phyloP scores from a whole-genome alignment of 2,113 vertebrate genomes.

The Vanacampus margaritifer region DNA sequence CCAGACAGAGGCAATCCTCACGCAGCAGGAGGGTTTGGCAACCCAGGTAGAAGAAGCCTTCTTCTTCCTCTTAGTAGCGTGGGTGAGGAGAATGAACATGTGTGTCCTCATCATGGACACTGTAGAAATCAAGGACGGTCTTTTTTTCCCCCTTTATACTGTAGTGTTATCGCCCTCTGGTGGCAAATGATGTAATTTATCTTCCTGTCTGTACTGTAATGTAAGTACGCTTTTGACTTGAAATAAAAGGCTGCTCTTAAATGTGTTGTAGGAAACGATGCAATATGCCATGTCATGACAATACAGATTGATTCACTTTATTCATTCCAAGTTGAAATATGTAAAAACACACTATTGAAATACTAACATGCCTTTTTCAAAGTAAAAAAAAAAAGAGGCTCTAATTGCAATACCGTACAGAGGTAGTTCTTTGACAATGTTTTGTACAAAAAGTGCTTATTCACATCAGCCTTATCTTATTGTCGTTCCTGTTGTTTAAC shows the following conservation, averaged over 20 bases:
- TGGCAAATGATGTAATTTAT: slow-evolving; percentile 23
- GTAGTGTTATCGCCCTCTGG: slow-evolving; percentile 38
- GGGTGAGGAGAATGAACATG: not conserved
- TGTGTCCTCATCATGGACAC: not conserved
- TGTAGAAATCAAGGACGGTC: not conserved
- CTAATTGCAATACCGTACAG: not conserved
- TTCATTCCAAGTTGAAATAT: not conserved
- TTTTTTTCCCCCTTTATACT: not conserved
- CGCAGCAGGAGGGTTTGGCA: slow-evolving; percentile 61
- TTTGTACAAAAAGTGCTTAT: not conserved
- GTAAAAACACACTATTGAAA: not conserved
- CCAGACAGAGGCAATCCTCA: slow-evolving; percentile 76
- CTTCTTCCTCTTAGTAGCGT: not conserved
- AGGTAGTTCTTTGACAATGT: not conserved
- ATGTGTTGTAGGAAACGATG: not conserved
- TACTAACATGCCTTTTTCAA: slow-evolving; percentile 12
- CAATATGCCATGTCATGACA: not conserved
- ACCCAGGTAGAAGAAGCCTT: slow-evolving; percentile 33
- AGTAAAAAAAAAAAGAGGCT: not conserved
- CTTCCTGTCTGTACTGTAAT: not conserved
- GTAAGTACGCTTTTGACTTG: no score
- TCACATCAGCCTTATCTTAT: not conserved
- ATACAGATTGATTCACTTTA: slow-evolving; percentile 8
- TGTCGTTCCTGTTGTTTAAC: not conserved
- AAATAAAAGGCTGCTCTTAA: not conserved